Evolutionary conservation across 2,113 vertebrate species (phyloP).

Genomic region (Oreotrochilus melanogaster): DNA sequence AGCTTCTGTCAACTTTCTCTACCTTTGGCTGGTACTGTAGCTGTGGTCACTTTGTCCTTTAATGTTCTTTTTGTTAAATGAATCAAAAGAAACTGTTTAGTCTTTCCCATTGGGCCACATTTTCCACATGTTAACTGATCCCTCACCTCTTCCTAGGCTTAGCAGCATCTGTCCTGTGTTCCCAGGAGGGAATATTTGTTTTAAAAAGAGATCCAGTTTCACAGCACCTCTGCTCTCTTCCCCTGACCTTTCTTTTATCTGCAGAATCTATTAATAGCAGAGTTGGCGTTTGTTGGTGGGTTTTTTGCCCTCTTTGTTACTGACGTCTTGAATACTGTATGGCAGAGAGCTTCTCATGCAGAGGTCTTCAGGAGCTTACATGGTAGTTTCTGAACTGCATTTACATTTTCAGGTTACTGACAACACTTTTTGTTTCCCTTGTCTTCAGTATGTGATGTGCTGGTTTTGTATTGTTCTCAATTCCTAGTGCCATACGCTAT

Average conservation of each 20-base stretch:
- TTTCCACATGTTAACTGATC: background rate
- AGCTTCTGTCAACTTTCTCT: background rate
- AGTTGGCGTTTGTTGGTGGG: accelerated
- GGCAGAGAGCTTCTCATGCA: background rate
- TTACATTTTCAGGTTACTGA: background rate
- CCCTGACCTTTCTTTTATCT: background rate
- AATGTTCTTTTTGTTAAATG: background rate
- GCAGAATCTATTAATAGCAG: background rate
- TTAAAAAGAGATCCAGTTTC: background rate
- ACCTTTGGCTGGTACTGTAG: background rate
- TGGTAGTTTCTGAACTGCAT: background rate
- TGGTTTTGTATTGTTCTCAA: background rate
- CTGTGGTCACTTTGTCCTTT: background rate
- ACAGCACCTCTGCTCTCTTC: background rate
- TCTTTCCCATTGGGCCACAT: accelerated
- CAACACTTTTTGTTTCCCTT: background rate
- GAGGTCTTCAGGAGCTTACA: background rate
- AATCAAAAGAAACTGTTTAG: background rate
- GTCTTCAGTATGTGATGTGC: background rate
- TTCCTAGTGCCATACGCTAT: background rate
- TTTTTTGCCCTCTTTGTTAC: background rate
- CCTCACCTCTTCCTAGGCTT: background rate
- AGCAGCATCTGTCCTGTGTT: background rate
- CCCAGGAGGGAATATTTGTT: background rate
- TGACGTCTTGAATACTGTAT: background rate